Evolutionary conservation across 2,113 vertebrate species (phyloP).

Genomic region (Rhinoderma darwinii): DNA sequence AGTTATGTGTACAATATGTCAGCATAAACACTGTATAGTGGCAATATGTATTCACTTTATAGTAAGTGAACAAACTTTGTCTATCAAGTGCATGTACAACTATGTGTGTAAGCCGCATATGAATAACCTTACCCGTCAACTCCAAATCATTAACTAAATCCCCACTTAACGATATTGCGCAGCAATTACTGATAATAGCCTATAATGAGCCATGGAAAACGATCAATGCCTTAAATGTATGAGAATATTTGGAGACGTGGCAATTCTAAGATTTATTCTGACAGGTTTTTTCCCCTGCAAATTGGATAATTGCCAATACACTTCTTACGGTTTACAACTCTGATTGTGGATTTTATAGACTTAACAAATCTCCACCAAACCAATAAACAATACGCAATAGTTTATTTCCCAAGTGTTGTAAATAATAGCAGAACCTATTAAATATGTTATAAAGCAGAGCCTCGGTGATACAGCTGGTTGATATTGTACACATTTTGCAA

Average conservation of each 20-base stretch:
- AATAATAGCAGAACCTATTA: conserved; percentile 4
- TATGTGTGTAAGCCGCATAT: neutral
- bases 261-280: neutral
- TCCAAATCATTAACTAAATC: neutral
- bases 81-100: neutral
- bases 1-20: neutral
- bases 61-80: neutral
- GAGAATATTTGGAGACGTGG: neutral
- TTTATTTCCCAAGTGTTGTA: conserved; percentile 7
- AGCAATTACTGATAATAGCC: neutral
- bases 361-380: neutral
- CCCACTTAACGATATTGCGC: neutral
- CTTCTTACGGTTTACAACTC: neutral
- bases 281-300: neutral
- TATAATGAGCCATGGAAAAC: neutral
- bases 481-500: neutral
- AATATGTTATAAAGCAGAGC: conserved; percentile 2
- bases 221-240: neutral
- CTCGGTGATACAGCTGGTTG: neutral
- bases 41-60: neutral
- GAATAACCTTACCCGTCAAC: neutral
- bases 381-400: neutral
- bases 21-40: neutral
- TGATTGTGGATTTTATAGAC: neutral
- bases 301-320: neutral